These are phyloP conservation scores for Quadriops clusia DNA, from an alignment of 2,888 invertebrate species.

Conservation along the genomic window DNA sequence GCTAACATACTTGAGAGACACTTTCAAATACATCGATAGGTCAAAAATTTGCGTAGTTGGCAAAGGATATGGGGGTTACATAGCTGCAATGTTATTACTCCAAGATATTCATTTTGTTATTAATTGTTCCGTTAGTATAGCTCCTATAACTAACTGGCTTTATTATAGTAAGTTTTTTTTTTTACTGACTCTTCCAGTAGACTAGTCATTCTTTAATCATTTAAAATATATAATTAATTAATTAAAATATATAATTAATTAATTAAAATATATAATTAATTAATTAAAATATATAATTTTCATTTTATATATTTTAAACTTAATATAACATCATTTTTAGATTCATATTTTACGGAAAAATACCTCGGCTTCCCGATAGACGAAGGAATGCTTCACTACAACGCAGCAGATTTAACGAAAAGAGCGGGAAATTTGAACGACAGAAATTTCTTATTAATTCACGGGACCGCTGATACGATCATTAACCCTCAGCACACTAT, in stretches of 20 bases:
- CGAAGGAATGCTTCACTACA: conserved; percentile 57
- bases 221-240: background rate
- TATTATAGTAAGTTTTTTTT: conserved; percentile 53
- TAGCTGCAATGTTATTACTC: conserved; percentile 68
- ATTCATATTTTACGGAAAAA: conserved; percentile 83
- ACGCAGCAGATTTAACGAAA: conserved; percentile 66
- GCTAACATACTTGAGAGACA: conserved; percentile 61
- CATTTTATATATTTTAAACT: background rate
- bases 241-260: conserved; percentile 2
- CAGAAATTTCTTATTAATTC: conserved; percentile 55
- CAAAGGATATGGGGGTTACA: conserved; percentile 80
- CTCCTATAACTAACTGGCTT: conserved; percentile 76
- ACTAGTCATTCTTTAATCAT: background rate
- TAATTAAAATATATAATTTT: conserved; percentile 5
- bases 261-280: conserved; percentile 6
- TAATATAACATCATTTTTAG: conserved; percentile 36
- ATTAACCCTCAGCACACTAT: conserved; percentile 84
- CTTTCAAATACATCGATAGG: conserved; percentile 71
- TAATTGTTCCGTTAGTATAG: conserved; percentile 74
- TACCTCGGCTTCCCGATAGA: conserved; percentile 67
- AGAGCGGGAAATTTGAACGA: conserved; percentile 64
- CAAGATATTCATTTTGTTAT: conserved; percentile 65
- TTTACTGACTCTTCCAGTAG: background rate
- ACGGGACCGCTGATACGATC: conserved; percentile 75
- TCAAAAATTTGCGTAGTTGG: conserved; percentile 77